Evolutionary conservation across 2,797 vertebrate species (phyloP), one percentile per base, ranked within the genome.

Genomic region (Tachyglossus aculeatus): DNA sequence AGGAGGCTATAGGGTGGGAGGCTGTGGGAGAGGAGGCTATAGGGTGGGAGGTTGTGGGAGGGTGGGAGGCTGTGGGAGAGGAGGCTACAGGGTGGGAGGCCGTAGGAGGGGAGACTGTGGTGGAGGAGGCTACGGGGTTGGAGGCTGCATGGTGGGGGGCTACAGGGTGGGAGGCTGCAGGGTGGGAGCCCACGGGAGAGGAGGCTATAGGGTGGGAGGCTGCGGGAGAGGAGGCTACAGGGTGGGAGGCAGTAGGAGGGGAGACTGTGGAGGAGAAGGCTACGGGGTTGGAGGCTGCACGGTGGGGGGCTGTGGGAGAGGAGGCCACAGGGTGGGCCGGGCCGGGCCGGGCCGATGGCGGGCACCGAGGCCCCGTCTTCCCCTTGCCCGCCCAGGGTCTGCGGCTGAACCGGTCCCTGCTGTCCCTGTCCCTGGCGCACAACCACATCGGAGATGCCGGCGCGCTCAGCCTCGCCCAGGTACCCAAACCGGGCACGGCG

Each of bases 381-480:
- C 4, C 34, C 2, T 4, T 7, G 6, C n/a, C 0, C 6, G 0
- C 14, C 7, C 81, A 97, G 97, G 96, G 95, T n/a, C 85, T 98
- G 67, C 90, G 95, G 50, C 71, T 96, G 36, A 97, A 98, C 74
- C 92, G 93, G 3, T 82, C 94, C 1, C 84, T 98, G 82, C 85
- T 95, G 24, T 91, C 88, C 81, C 91, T 98, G 27, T 96, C 95
- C 0, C 65, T 98, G 73, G 90, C 92, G 3, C 86, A 86, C 69
- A 97, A 98, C 83, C 77, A 80, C 19, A 96, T 98, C 15, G 90
- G 90, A 13, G 96, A 98, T 51, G n/a, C 60, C 0, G 96, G 97
- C 3, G 95, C 95, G 2, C 33, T 83, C 44, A 78, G 73, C 67
- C 83, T 98, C 25, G 95, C 94, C 0, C 88, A 95, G 91, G 95